These are phyloP conservation scores for Bimastos eiseni DNA, from an alignment of 2,888 invertebrate species.

Conservation along the genomic window DNA sequence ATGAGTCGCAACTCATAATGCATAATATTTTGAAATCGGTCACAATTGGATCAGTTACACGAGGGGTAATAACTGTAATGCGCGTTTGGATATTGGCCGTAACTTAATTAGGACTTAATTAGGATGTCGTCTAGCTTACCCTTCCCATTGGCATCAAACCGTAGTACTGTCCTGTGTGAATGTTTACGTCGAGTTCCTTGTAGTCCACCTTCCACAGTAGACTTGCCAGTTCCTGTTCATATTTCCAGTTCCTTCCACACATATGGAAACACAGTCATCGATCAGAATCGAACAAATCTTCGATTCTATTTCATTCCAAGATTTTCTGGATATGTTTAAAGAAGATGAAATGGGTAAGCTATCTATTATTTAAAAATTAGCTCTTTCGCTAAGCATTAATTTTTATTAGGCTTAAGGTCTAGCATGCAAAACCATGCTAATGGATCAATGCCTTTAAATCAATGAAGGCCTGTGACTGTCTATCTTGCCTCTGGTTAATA, in stretches of 20 bases:
- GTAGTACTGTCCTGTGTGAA: slow-evolving; percentile 24
- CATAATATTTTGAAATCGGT: background rate
- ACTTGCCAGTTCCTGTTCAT: slow-evolving; percentile 89
- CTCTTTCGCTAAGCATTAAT: no score
- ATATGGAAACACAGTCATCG: background rate
- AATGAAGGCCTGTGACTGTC: background rate
- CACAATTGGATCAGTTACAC: no score
- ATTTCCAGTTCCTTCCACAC: slow-evolving; percentile 83
- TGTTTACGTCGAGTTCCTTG: slow-evolving; percentile 70
- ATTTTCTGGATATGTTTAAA: background rate
- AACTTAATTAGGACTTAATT: no score
- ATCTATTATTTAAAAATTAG: no score
- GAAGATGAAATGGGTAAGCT: no score
- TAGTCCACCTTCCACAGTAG: slow-evolving; percentile 91
- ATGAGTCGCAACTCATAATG: no score
- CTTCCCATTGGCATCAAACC: background rate
- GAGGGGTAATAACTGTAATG: no score
- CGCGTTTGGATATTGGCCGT: no score
- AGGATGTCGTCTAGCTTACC: no score
- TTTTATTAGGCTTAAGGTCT: no score
- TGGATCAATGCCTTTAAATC: no score
- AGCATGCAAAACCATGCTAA: background rate
- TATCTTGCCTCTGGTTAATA: background rate
- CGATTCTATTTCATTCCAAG: background rate
- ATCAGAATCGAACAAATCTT: background rate